A percentile compares a stretch with the other conserved stretches of the same genome.
These are phyloP conservation scores for Acrossocheilus fasciatus DNA, from an alignment of 2,797 vertebrate genomes.

Conservation along the genomic window DNA sequence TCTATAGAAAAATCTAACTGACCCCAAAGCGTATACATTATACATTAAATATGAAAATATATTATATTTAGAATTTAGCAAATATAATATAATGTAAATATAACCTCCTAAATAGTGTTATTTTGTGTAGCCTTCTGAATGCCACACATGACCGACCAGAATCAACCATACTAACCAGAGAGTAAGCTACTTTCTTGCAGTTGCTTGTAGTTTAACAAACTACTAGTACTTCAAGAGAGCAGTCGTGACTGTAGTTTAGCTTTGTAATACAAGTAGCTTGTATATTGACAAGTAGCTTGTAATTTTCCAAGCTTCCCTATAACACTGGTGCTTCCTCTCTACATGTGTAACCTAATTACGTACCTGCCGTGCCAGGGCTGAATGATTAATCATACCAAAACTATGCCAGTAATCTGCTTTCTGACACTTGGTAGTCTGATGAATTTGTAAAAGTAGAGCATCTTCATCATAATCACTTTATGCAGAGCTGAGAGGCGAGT, in stretches of 20 bases:
- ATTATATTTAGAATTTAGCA: neutral
- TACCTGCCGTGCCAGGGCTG: neutral
- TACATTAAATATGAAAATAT: neutral
- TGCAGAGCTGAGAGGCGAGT: constrained; percentile 60
- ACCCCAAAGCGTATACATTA: neutral
- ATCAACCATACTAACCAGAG: neutral
- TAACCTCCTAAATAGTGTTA: no score
- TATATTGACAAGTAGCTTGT: neutral
- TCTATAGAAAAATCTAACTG: neutral
- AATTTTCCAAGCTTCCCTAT: neutral
- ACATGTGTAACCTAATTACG: neutral
- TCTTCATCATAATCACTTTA: neutral
- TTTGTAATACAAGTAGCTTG: neutral
- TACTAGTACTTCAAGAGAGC: neutral
- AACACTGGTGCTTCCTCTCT: neutral
- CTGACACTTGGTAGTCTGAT: neutral
- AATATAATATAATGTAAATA: neutral
- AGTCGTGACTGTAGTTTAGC: neutral
- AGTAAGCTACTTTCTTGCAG: neutral
- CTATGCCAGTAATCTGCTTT: neutral
- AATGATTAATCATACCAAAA: neutral
- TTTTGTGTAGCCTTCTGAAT: neutral
- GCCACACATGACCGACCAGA: neutral
- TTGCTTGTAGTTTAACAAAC: neutral
- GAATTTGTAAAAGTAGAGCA: neutral